Evolutionary conservation across 2,888 invertebrate genomes (phyloP), one percentile per base, ranked within the genome.

Genomic region (Molorchus minor): DNA sequence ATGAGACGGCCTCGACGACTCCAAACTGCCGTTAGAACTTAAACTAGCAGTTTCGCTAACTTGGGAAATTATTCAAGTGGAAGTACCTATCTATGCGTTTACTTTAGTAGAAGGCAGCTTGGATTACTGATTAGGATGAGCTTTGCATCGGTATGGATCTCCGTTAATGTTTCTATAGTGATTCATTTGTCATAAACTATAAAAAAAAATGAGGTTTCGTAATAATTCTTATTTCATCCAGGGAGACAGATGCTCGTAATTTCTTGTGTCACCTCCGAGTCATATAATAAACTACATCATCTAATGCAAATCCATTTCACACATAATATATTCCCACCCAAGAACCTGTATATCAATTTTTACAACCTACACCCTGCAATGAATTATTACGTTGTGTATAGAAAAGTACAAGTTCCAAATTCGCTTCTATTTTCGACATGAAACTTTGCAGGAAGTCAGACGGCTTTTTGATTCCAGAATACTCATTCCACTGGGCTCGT

Each of bases 21-120:
- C 55, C 63, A 61, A 62, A 69, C 53, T 61, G 63, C 62, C 60
- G 60, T 62, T 68, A 62, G 62, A 69, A 69, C 59, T 70, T 61
- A 52, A 60, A 58, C 64, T 67, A 60, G 61, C 68, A 68, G 66
- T 70, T 68, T 62, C 57, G 43, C 57, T 52, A 65, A 70, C 59
- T 67, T 68, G 47, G 43, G 56, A 60, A 69, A 70, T 68, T 70
- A 70, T 69, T 67, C 65, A 65, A 60, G 55, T 64, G 19, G 51
- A 64, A 61, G 52, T 57, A 47, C 60, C 25, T 54, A 36, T 43
- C 21, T 41, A 54, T 57, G 47, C 41, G 53, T 21, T 57, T 56
- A n/a, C n/a, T n/a, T 43, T 43, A 35, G 29, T 29, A 53, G 44
- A 21, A 29, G 13, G 13, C 17, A 17, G 36, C 17, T 29, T 16